Conservation (phyloP, 2,113 vertebrate genomes). For the Lipotes vexillifer region DNA sequence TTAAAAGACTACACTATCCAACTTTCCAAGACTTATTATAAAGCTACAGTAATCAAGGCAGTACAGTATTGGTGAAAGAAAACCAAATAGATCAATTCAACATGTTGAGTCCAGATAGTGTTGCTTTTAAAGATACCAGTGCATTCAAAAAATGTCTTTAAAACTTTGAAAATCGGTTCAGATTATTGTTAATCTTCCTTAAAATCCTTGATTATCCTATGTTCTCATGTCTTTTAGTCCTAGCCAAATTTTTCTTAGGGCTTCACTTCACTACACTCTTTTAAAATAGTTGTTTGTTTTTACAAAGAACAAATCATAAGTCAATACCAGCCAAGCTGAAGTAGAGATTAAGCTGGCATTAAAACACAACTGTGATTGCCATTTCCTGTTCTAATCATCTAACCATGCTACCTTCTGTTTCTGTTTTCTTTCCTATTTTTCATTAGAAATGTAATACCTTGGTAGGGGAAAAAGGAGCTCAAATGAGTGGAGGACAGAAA, state of each 20-base stretch:
- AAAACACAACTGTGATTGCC: not conserved
- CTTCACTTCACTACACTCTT: not conserved
- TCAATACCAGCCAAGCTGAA: not conserved
- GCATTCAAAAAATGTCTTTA: not conserved
- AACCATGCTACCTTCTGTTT: not conserved
- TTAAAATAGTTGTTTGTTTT: not conserved
- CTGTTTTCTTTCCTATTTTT: not conserved
- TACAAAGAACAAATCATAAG: not conserved
- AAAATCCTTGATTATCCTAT: not conserved
- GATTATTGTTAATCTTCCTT: not conserved
- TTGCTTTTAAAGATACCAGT: not conserved
- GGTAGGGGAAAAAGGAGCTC: constrained; percentile 75
- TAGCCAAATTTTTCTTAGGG: not conserved
- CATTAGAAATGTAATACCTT: constrained; percentile 74
- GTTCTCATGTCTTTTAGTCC: not conserved
- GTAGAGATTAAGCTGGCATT: not conserved
- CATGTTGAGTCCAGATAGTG: not conserved
- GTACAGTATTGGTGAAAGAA: too few relatives aligned
- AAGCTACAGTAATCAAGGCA: too few relatives aligned
- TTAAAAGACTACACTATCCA: too few relatives aligned
- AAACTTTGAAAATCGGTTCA: constrained; percentile 26
- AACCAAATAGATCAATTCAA: too few relatives aligned
- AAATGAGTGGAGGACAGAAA: constrained; percentile 73
- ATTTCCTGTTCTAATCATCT: constrained; percentile 1
- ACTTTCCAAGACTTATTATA: too few relatives aligned